Percentiles rank a stretch among this genome's conserved stretches.
Conservation (phyloP, 2,888 invertebrate species). For the Laspeyria flexula region DNA sequence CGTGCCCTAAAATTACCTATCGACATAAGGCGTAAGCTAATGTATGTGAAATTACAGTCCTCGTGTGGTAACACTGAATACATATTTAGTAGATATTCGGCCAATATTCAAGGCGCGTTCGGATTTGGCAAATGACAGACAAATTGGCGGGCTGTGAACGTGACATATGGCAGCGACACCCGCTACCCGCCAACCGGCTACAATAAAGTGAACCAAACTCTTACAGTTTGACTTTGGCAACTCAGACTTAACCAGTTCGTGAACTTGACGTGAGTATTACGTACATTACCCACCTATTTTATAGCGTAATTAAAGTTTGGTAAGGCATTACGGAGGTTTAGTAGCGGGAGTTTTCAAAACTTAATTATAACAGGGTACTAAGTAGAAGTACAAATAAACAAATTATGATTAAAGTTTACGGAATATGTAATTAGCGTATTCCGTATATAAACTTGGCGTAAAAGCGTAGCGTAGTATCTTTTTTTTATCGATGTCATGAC, state of each 20-base stretch:
- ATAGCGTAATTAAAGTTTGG: conserved; percentile 28
- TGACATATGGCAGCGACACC: conserved; percentile 66
- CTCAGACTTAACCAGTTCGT: conserved; percentile 30
- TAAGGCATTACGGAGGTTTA: conserved; percentile 5
- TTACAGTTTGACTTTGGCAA: conserved; percentile 43
- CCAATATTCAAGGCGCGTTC: conserved; percentile 65
- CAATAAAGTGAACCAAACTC: conserved; percentile 44
- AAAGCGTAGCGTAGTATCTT: conserved; percentile 1
- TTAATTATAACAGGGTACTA: conserved; percentile 9
- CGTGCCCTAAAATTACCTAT: conserved; percentile 33
- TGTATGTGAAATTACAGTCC: conserved; percentile 46
- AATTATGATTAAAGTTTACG: conserved; percentile 10
- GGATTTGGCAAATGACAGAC: conserved; percentile 76
- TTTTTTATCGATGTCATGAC: too few relatives aligned
- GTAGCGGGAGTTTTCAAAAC: conserved; percentile 11
- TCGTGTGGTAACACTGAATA: conserved; percentile 42
- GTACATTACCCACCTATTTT: conserved; percentile 17
- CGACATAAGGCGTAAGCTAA: conserved; percentile 37
- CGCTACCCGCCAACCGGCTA: conserved; percentile 48
- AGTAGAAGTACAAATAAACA: conserved; percentile 11
- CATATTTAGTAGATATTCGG: conserved; percentile 48
- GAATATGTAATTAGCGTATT: conserved; percentile 8
- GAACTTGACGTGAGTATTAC: conserved; percentile 24
- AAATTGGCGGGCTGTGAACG: conserved; percentile 71
- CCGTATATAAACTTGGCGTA: not conserved